Base-by-base conservation (phyloP, 2,113 vertebrate genomes). In the Rhinolophus ferrumequinum region DNA sequence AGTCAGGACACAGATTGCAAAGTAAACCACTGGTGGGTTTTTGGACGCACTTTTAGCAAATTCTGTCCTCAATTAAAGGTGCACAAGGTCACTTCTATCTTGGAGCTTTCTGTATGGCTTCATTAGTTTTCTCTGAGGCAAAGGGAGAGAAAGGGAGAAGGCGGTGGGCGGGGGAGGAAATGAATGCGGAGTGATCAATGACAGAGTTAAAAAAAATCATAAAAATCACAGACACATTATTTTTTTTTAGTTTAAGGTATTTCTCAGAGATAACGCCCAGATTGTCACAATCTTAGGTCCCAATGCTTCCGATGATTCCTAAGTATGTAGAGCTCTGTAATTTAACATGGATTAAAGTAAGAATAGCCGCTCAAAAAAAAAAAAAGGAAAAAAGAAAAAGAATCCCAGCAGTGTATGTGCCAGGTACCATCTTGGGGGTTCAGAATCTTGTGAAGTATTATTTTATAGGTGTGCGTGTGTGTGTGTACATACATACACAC, bases 1-100 rank as follows among this genome's bases (percentile, higher is more conserved):
- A 95, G 81, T 79, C 97, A 96, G 96, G 90, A 96, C 81, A 84
- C 84, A 92, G 85, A 94, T 35, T 97, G 35, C 92, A 96, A 95
- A 94, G 92, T 83, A 97, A 97, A 95, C 96, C 96, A 94, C 94
- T 94, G 95, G 92, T 96, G 92, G 96, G 90, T 84, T 93, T 90
- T 89, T 87, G 90, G 90, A 73, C 19, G 13, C 47, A 97, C 90
- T 92, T 92, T 90, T 44, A 83, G 95, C 84, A 94, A 97, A 97
- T 95, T 92, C 93, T 95, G 95, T 97, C 96, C 92, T 97, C 92
- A 96, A 90, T 94, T 90, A 96, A 94, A 97, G 93, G 92, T 94
- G 79, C n/a, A 93, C 89, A 97, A 95, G 96, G 97, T 97, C 88
- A 93, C 73, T 85, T 88, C 54, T 93, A 96, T 89, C 83, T 94